Evolutionary conservation across 2,113 vertebrate species (phyloP), one percentile per base, ranked within the genome.

Genomic region (Motacilla tschutschensis): DNA sequence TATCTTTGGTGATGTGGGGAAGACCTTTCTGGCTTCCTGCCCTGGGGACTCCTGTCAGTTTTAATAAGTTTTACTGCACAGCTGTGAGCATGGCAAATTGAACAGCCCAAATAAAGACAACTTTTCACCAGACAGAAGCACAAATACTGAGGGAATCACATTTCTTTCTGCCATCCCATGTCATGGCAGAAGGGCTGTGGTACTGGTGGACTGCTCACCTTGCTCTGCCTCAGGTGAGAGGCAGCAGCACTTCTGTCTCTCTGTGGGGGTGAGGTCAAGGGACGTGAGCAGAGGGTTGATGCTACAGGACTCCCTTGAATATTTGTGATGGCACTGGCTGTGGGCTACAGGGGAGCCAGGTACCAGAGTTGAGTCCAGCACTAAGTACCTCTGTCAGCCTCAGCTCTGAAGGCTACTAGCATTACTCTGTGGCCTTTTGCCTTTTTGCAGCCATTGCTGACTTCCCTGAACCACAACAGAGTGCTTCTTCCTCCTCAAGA

Each of bases 1-100:
- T 64, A 51, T 66, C 73, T 78, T 77, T 94, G 75, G 48, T 21
- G 25, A 51, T 17, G 51, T 80, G 58, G 59, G 77, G 54, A 72
- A 93, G 89, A 95, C 64, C 93, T 50, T 96, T 91, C 55, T 84
- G 83, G 80, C 65, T 96, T 83, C 63, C 88, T 88, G 85, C 86
- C 82, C 75, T 75, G 62, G 53, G 79, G 70, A 91, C 47, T 83
- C 87, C 38, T 88, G 88, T 93, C 93, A 92, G 70, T 89, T 96
- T 95, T 89, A 94, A 14, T 91, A 93, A 90, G 70, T 89, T 89
- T 67, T 90, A 88, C 78, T 33, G 48, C 8, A 3, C n/a, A 84
- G 85, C 83, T 91, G 78, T 54, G 50, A 93, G 85, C 35, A 64
- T 33, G 48, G 76, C n/a, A 48, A 93, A 81, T 72, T 54, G 78